Evolutionary conservation across 1,140 invertebrate genomes (phyloP), one percentile per base, ranked within the genome.

Genomic region (Brachionus paranguensis): DNA sequence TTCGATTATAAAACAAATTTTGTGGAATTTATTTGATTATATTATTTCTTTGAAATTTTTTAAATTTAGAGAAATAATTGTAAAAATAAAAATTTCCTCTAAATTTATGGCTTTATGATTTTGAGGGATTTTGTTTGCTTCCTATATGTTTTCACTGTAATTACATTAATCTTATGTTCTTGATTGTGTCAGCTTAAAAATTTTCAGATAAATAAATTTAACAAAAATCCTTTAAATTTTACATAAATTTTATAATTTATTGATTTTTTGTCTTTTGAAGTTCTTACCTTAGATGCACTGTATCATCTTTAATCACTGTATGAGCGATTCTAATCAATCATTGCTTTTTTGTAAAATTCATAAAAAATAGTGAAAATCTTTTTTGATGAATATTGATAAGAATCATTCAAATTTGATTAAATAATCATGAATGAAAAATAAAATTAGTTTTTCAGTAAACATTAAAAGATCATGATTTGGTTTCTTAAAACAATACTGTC

Each of bases 131-230:
- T 60, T 47, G 45, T n/a, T 60, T 20, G 53, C 53, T 60, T 60
- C 53, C 53, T 60, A 24, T 60, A 60, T 60, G 53, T 60, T 60
- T 60, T 60, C 53, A 24, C 53, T 27, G 53, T 60, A 60, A 60
- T 60, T 60, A 60, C 53, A 60, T 60, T 60, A 60, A 60, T 60
- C 53, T 60, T 55, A 60, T 60, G 53, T 60, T 60, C 53, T 60
- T 60, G 53, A 60, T 60, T 60, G 53, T 60, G 53, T 60, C 53
- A 60, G 53, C 53, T 60, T 60, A 60, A 60, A 60, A 60, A 60
- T 27, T 50, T 37, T 37, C 53, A 60, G 53, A 60, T 60, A 60
- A 60, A 20, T 60, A 60, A 20, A 60, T 60, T 60, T 60, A 8
- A 60, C 53, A 17, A 60, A 60, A 60, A 60, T 55, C 53, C 53